Conservation (phyloP, 1,140 invertebrate genomes). For the Chionoecetes opilio region DNA sequence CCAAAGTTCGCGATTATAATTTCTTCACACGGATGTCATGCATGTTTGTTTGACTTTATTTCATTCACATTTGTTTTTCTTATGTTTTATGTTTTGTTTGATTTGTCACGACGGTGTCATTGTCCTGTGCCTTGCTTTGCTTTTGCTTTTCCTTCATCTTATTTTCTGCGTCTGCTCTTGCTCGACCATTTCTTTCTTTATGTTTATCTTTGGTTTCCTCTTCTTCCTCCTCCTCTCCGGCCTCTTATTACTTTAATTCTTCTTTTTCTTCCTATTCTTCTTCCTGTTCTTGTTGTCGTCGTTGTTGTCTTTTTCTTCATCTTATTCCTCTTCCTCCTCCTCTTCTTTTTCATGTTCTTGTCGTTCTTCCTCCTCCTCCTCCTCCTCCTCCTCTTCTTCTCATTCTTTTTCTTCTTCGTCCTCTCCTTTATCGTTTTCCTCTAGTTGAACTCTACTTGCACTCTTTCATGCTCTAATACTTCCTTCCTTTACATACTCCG, state of each 20-base stretch:
- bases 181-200: not conserved
- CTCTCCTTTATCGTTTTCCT: not conserved
- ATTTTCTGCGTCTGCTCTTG: too few relatives aligned
- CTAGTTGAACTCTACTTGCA: too few relatives aligned
- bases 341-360: too few relatives aligned
- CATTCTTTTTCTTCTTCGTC: not conserved
- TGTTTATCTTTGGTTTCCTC: not conserved
- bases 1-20: not conserved
- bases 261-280: not conserved
- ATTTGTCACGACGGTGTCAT: not conserved
- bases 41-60: not conserved
- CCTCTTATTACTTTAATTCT: not conserved
- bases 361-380: not conserved
- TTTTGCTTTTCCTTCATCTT: not conserved
- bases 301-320: not conserved
- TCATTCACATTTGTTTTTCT: not conserved
- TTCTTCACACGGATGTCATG: conserved; percentile 15
- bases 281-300: too few relatives aligned
- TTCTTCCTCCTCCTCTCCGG: not conserved
- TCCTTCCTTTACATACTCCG: not conserved
- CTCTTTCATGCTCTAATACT: not conserved
- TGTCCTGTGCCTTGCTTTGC: not conserved
- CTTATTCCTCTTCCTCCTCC: not conserved
- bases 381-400: not conserved
- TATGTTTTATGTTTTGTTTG: not conserved